phyloP scores from a whole-genome alignment of 2,888 invertebrate genomes.

The Polylopha cassiicola region DNA sequence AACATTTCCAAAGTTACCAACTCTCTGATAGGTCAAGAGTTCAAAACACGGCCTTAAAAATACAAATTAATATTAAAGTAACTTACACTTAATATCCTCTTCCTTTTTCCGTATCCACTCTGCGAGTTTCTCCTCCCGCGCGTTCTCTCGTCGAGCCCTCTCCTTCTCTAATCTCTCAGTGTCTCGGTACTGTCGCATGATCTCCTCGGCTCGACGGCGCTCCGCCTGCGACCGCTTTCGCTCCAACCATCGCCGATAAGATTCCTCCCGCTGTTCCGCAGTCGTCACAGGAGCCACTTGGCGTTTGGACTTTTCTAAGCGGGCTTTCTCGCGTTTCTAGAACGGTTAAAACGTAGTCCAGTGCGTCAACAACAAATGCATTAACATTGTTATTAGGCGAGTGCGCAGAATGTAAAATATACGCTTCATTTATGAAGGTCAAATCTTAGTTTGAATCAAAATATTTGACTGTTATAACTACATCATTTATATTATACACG shows the following conservation, averaged over 20 bases:
- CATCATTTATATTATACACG: no score
- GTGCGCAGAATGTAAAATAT: no score
- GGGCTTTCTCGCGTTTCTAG: conserved; percentile 57
- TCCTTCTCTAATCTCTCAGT: conserved; percentile 58
- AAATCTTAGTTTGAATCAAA: no score
- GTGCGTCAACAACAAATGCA: no score
- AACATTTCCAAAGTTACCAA: no score
- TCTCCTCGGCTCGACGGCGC: conserved; percentile 57
- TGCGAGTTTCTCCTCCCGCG: conserved; percentile 67
- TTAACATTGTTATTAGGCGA: no score
- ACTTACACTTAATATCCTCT: conserved; percentile 74
- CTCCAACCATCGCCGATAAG: conserved; percentile 74
- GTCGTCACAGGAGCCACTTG: conserved; percentile 42
- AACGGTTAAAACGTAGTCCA: background rate
- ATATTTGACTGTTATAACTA: no score
- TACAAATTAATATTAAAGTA: conserved; percentile 12
- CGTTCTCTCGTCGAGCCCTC: conserved; percentile 48
- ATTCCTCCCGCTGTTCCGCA: conserved; percentile 66
- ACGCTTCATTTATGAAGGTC: no score
- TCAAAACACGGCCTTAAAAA: no score
- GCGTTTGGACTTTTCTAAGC: conserved; percentile 45
- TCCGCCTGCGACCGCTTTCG: conserved; percentile 62
- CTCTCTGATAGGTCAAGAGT: no score
- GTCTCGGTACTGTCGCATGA: conserved; percentile 52
- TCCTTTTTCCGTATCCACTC: conserved; percentile 79